Evolutionary conservation across 2,113 vertebrate genomes (phyloP), one percentile per base, ranked within the genome.

Genomic region (Macaca mulatta): DNA sequence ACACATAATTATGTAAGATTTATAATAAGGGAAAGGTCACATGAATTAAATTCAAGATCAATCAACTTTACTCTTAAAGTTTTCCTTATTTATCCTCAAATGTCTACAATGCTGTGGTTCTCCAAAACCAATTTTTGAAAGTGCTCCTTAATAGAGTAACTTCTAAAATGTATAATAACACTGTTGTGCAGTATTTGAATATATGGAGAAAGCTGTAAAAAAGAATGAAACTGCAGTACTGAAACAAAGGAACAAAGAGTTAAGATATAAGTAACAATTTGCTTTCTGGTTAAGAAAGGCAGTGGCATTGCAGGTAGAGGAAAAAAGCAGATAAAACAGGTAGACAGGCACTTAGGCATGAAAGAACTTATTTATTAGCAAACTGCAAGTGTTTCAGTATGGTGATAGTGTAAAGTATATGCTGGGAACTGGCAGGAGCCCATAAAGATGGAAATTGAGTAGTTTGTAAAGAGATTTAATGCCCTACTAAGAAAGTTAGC

Each of bases 111-210:
- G 20, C 35, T 89, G 94, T 97, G 81, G 14, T 74, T 79, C 10
- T 25, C 45, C 69, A 38, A 69, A 93, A 82, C 38, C 67, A 93
- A 78, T 40, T 92, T 96, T 72, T 84, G 40, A 86, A 94, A 92
- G 8, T 81, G 23, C 5, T 57, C 6, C 50, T 85, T 30, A 89
- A 52, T 11, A 90, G 23, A 86, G 10, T 78, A 86, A 55, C 57
- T 95, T 90, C 27, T 77, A 89, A 91, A 92, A 89, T 81, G 20
- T 48, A 2, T 57, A 89, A 32, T 7, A 55, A 48, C 81, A 50
- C 43, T 64, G 27, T 55, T 57, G 22, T 45, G 6, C 5, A 79
- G 14, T 93, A 90, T 55, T 30, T 92, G 57, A 97, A 45, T 81
- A 89, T 16, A n/a, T 40, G 25, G 78, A 85, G 25, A 95, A 96